A percentile compares a stretch with the other conserved stretches of the same genome.
These are phyloP conservation scores for Anastatus disparis DNA, from an alignment of 1,140 invertebrate genomes.

Conservation along the genomic window DNA sequence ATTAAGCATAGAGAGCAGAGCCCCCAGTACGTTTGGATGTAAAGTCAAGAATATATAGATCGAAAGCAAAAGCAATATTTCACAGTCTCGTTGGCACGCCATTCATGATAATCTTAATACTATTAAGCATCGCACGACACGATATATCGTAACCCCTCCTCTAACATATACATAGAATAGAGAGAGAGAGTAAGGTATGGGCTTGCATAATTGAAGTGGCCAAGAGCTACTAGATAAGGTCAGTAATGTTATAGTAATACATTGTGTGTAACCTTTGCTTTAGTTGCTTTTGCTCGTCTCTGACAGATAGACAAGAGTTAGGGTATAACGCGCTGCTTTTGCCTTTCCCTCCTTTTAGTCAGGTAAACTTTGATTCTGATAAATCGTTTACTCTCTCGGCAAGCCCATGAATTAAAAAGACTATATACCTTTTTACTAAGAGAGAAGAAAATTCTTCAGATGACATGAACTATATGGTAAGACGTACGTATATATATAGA, in stretches of 20 bases:
- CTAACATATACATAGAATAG: too few relatives aligned
- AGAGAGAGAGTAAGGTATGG: not conserved
- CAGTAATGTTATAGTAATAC: too few relatives aligned
- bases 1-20: not conserved
- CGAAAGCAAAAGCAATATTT: conserved; percentile 27
- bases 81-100: conserved; percentile 28
- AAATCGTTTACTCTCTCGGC: not conserved
- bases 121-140: conserved; percentile 13
- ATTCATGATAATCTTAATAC: conserved; percentile 27
- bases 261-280: too few relatives aligned
- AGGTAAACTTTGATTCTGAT: not conserved
- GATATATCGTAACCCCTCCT: not conserved
- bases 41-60: too few relatives aligned
- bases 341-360: too few relatives aligned
- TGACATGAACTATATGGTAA: not conserved
- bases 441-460: conserved; percentile 18
- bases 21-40: too few relatives aligned
- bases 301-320: conserved; percentile 1
- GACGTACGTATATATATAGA: too few relatives aligned
- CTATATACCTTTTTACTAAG: too few relatives aligned
- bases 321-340: not conserved
- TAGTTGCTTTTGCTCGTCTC: too few relatives aligned
- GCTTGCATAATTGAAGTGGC: conserved; percentile 27
- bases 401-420: not conserved
- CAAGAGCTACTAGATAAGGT: conserved; percentile 13